Percentiles rank a stretch among this genome's conserved stretches.
phyloP scores from a whole-genome alignment of 2,113 vertebrate species.

The Podarcis cretensis region DNA sequence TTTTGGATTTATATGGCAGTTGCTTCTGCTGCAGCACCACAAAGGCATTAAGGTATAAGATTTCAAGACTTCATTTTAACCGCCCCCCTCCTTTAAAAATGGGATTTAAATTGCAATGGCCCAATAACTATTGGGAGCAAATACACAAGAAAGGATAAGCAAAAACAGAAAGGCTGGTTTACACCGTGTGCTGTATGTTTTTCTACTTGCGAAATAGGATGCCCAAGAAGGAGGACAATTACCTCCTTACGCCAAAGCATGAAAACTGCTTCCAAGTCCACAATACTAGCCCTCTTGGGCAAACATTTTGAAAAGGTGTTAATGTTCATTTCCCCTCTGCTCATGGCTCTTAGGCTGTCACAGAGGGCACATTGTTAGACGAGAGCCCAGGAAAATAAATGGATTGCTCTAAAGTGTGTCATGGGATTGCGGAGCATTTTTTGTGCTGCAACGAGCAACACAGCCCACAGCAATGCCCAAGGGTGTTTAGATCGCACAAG shows the following conservation, averaged over 20 bases:
- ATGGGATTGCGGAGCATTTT: neutral
- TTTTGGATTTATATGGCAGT: slow-evolving; percentile 69
- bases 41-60: slow-evolving; percentile 65
- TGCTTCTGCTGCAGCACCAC: slow-evolving; percentile 69
- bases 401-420: neutral
- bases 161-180: neutral
- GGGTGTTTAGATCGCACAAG: neutral
- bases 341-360: neutral
- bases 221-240: no score
- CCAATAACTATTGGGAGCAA: neutral
- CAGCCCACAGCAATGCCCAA: neutral
- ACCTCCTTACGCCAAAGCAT: no score
- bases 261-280: neutral
- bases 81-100: slow-evolving; percentile 54
- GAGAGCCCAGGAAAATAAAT: neutral
- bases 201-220: no score
- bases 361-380: no score
- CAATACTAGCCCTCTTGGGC: slow-evolving; percentile 39
- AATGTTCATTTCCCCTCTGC: neutral
- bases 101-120: no score
- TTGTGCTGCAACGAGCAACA: neutral
- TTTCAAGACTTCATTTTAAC: slow-evolving; percentile 71
- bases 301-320: neutral
- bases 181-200: neutral
- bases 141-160: slow-evolving; percentile 33